phyloP scores from a whole-genome alignment of 2,797 vertebrate species.

The Xerus rutilus region DNA sequence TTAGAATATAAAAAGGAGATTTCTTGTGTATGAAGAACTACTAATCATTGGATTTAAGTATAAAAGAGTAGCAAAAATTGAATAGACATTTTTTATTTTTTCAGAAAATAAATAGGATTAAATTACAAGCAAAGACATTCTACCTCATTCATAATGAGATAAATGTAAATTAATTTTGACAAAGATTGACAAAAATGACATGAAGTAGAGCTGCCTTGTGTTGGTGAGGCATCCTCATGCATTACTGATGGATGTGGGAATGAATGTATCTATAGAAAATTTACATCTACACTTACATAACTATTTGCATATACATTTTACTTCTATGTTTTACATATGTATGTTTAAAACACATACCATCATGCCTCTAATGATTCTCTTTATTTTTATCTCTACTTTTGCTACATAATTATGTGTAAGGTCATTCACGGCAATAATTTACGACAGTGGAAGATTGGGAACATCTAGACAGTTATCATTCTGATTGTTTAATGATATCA shows the following conservation, averaged over 20 bases:
- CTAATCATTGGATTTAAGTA: slow-evolving; percentile 13
- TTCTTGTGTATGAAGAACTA: background rate
- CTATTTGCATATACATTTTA: background rate
- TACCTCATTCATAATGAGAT: background rate
- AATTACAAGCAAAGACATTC: background rate
- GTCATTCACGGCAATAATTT: background rate
- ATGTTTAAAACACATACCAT: background rate
- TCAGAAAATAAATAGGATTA: slow-evolving; percentile 17
- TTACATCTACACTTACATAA: background rate
- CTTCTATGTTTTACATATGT: background rate
- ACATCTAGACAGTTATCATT: background rate
- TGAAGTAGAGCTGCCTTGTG: background rate
- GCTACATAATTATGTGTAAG: background rate
- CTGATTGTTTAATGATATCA: background rate
- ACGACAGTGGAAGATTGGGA: background rate
- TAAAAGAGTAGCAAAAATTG: background rate
- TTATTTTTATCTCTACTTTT: background rate
- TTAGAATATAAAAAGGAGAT: background rate
- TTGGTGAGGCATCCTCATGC: background rate
- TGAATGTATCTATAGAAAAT: background rate
- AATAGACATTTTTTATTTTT: background rate
- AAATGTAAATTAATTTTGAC: background rate
- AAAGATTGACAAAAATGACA: slow-evolving; percentile 7
- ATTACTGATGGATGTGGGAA: background rate
- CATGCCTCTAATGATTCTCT: background rate